Percentiles rank a stretch among this genome's conserved stretches.
phyloP scores from a whole-genome alignment of 2,888 invertebrate species.

The Hartigia nigra region DNA sequence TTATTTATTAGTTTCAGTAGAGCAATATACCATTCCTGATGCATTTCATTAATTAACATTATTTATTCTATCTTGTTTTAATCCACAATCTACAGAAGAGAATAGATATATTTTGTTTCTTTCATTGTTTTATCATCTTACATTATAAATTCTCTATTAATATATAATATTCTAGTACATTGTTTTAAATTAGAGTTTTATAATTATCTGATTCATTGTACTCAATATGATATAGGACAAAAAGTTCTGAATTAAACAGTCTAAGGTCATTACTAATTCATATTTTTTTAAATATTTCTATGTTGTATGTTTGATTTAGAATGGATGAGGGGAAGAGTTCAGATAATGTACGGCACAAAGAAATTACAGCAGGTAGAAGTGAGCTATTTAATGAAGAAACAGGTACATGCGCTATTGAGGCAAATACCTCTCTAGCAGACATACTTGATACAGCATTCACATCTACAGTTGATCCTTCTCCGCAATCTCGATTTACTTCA shows the following conservation, averaged over 20 bases:
- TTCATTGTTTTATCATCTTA: not conserved
- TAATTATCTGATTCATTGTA: not conserved
- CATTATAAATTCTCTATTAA: not conserved
- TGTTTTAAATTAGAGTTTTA: not conserved
- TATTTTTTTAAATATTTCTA: slow-evolving; percentile 2
- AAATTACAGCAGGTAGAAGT: slow-evolving; percentile 50
- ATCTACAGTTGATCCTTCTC: slow-evolving; percentile 68
- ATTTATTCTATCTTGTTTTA: not conserved
- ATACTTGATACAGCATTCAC: slow-evolving; percentile 75
- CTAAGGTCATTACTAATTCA: not conserved
- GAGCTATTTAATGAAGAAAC: slow-evolving; percentile 53
- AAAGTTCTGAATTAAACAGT: not conserved
- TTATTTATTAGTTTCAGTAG: not conserved
- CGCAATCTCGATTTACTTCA: slow-evolving; percentile 57
- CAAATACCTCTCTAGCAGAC: slow-evolving; percentile 69
- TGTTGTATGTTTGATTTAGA: slow-evolving; percentile 25
- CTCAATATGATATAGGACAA: not conserved
- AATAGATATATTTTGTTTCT: not conserved
- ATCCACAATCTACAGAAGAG: not conserved
- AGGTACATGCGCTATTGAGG: not conserved
- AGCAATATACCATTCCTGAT: not conserved
- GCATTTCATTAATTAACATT: not conserved
- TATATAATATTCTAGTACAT: not conserved
- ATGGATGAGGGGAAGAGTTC: slow-evolving; percentile 59
- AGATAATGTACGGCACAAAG: slow-evolving; percentile 56